Evolutionary conservation across 2,888 invertebrate species (phyloP), one percentile per base, ranked within the genome.

Genomic region (Nemotelus pantherinus): DNA sequence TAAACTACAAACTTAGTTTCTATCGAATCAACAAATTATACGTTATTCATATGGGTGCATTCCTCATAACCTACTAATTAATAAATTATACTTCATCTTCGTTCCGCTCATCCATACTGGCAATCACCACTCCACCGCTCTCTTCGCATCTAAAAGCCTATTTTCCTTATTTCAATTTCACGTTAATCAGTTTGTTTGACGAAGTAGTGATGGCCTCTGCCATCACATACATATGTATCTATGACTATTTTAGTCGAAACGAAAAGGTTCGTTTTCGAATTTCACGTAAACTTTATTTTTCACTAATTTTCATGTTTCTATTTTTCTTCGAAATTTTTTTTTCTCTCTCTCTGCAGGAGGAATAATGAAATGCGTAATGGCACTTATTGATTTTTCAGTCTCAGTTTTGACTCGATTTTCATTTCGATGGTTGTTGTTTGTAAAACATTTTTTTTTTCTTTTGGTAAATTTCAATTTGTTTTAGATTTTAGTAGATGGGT

Each of bases 201-300:
- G 25, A 25, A 25, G 25, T 25, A 25, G 25, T 25, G 25, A 25
- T 25, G 25, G 25, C 25, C 25, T 25, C 25, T 25, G 25, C 25
- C 25, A 25, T 25, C 25, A 25, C 25, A 10, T 57, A 10, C 25
- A 10, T 57, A 57, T 5, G 7, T 50, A 50, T 50, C 53, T 50
- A 50, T 50, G 7, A 10, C 10, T 10, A 7, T 50, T 50, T 50
- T 1, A 50, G 25, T 57, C 57, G 10, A 57, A 57, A 57, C 57
- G 57, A 57, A 25, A 25, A 25, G 5, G 25, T 57, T 57, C 57
- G 2, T 25, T 57, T 57, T 57, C 57, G 25, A 57, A 57, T 57
- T 57, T 57, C 57, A 57, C 57, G 57, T 57, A 57, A 57, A 57
- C 25, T 57, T 57, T 57, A 57, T 57, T 57, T 57, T 57, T 57